These are phyloP conservation scores for Sphaerodactylus townsendi DNA, from an alignment of 2,113 vertebrate species.

Conservation along the genomic window DNA sequence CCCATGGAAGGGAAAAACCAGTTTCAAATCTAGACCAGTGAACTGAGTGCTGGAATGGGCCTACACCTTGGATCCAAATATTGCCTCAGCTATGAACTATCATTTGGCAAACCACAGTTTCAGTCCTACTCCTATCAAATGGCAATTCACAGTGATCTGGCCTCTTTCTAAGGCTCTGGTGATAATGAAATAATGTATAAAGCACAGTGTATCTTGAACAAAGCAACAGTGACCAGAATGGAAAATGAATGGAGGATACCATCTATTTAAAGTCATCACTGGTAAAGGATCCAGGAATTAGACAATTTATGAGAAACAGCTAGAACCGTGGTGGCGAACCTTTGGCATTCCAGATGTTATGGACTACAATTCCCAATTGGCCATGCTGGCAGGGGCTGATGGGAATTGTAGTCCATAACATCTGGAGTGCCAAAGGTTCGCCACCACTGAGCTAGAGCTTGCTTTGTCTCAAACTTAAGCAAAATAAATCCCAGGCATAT, in stretches of 20 bases:
- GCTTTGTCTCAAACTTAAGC: constrained; percentile 15
- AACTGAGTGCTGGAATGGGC: neutral
- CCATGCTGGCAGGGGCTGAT: no score
- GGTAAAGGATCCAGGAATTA: constrained; percentile 33
- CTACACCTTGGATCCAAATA: neutral
- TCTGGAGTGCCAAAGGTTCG: no score
- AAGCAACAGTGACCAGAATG: neutral
- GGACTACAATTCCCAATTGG: no score
- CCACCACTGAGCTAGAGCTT: no score
- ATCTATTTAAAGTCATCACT: constrained; percentile 52
- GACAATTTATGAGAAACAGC: constrained; percentile 49
- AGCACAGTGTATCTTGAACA: constrained; percentile 25
- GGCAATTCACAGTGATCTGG: neutral
- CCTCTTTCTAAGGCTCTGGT: neutral
- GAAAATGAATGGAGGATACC: constrained; percentile 63
- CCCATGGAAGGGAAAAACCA: neutral
- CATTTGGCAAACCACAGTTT: neutral
- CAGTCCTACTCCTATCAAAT: neutral
- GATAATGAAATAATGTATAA: neutral
- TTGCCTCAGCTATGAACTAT: neutral
- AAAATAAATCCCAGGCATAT: constrained; percentile 52
- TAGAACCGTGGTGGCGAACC: no score
- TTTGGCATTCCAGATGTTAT: no score
- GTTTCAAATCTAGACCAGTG: neutral
- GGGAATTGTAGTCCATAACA: no score